Evolutionary conservation across 2,113 vertebrate genomes (phyloP).

Genomic region (Notarius quadriscutis): DNA sequence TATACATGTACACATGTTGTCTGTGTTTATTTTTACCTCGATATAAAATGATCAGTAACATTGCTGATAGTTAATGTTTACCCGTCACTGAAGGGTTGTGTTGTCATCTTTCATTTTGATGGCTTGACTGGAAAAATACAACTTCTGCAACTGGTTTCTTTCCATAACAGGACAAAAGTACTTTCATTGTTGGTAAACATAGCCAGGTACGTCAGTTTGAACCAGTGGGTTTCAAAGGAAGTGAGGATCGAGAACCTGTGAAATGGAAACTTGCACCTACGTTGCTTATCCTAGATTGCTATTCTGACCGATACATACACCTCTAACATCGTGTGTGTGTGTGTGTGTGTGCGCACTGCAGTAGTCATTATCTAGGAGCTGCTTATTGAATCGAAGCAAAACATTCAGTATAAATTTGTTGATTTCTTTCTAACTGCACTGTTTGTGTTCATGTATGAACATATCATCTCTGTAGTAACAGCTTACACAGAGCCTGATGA

Average conservation of each 20-base stretch:
- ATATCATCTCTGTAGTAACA: not conserved
- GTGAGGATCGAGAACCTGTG: conserved; percentile 2
- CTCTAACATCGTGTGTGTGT: not conserved
- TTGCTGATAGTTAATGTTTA: not conserved
- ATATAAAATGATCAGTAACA: not conserved
- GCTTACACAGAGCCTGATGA: not conserved
- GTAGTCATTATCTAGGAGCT: not conserved
- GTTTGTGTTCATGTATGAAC: too few relatives aligned
- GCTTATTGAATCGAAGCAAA: not conserved
- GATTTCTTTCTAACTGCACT: not conserved
- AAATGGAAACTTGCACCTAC: conserved; percentile 27
- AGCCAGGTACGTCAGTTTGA: not conserved
- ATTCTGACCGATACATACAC: not conserved
- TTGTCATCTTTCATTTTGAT: not conserved
- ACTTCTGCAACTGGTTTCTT: conserved; percentile 3
- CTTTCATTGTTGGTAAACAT: conserved; percentile 49
- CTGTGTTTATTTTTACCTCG: too few relatives aligned
- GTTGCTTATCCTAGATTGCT: not conserved
- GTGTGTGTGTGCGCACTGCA: too few relatives aligned
- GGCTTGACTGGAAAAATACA: not conserved
- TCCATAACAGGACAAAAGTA: conserved; percentile 16
- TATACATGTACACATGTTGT: too few relatives aligned
- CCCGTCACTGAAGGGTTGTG: not conserved
- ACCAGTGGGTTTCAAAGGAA: conserved; percentile 24
- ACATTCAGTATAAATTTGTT: too few relatives aligned